Evolutionary conservation across 2,797 vertebrate genomes (phyloP), one percentile per base, ranked within the genome.

Genomic region (Onychomys arenicola): DNA sequence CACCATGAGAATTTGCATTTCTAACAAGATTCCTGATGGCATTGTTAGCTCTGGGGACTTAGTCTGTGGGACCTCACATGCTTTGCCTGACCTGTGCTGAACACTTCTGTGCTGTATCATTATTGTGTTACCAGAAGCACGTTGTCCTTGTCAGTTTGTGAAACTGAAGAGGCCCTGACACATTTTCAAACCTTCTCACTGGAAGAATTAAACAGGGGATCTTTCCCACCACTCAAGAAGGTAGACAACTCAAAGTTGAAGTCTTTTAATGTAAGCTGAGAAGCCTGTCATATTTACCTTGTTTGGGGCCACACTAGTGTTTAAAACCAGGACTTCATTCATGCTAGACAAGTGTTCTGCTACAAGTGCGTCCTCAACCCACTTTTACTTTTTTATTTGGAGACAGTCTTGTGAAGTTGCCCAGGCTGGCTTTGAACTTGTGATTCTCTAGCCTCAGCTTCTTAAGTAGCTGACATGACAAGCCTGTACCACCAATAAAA

Each of bases 131-230:
- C 21, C 81, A 75, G 57, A 93, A 91, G 4, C 37, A 14, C 7
- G 0, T 25, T 78, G 29, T 59, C 59, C 6, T 86, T 59, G 69
- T 96, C 55, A 46, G 0, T 19, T 43, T 90, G 87, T 85, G 9
- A 67, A 93, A n/a, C 40, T 61, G 65, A 49, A 80, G 61, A 91
- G 29, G 11, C 55, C 57, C 83, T 80, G 76, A 84, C 40, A 55
- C 4, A 65, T 71, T 94, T 92, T 84, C 57, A 49, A 52, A 57
- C 23, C 65, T 92, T 93, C 67, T 85, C 63, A 69, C 9, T 93
- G 21, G 1, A 90, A 55, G 40, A 55, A 52, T 63, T 90, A 32
- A 91, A 52, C 32, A 90, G 16, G 46, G 19, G 43, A 90, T 2
- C 14, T 85, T 52, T 67, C 34, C 80, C 13, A 65, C 16, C 52